Percentiles rank a stretch among this genome's conserved stretches.
Evolutionary conservation across 1,140 invertebrate genomes (phyloP).

Genomic region (Leptopilina clavipes): DNA sequence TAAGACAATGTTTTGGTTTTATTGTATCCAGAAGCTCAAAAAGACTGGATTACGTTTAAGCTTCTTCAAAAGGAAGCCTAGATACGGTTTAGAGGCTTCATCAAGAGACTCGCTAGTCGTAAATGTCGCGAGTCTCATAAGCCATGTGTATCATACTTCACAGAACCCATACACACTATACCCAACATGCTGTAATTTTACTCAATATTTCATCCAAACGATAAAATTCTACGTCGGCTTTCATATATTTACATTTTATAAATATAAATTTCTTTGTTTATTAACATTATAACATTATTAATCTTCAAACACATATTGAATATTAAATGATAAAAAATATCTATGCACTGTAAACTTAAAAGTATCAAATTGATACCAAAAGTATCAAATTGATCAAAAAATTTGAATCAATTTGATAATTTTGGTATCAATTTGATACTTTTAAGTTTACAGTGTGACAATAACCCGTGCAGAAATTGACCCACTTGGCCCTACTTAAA

Average conservation of each 20-base stretch:
- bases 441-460: too few relatives aligned
- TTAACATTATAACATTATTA: background rate
- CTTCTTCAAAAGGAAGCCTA: conserved; percentile 7
- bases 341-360: too few relatives aligned
- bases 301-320: background rate
- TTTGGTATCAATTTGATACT: too few relatives aligned
- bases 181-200: background rate
- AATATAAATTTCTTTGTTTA: background rate
- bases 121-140: conserved; percentile 26
- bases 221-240: background rate
- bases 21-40: background rate
- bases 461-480: too few relatives aligned
- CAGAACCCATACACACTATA: background rate
- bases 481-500: too few relatives aligned
- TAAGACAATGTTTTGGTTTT: conserved; percentile 12
- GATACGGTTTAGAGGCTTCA: conserved; percentile 22
- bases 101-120: conserved; percentile 10
- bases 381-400: too few relatives aligned
- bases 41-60: conserved; percentile 11
- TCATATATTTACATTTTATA: conserved; percentile 3
- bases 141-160: background rate
- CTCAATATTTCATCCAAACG: background rate
- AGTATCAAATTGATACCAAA: too few relatives aligned
- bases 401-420: too few relatives aligned
- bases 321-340: background rate